Evolutionary conservation across 2,888 invertebrate genomes (phyloP).

Genomic region (Apamea crenata): DNA sequence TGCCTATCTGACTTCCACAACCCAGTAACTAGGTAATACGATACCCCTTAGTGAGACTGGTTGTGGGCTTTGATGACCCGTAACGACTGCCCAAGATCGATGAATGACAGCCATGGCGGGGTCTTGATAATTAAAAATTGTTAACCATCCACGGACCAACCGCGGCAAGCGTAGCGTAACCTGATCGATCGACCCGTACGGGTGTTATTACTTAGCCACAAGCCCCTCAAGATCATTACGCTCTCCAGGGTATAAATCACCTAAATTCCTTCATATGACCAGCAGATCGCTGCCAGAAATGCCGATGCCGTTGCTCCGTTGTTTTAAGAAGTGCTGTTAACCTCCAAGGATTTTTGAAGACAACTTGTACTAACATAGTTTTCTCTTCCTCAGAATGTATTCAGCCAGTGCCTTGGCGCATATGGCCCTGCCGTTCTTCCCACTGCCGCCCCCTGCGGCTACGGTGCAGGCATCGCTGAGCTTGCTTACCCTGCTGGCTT

Average conservation of each 20-base stretch:
- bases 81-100: too few species aligned
- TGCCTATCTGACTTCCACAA: too few species aligned
- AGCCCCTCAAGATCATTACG: too few species aligned
- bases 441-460: constrained; percentile 23
- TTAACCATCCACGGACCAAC: too few species aligned
- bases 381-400: constrained; percentile 35
- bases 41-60: too few species aligned
- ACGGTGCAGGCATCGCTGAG: constrained; percentile 30
- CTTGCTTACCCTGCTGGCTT: constrained; percentile 19
- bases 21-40: too few species aligned
- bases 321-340: background rate
- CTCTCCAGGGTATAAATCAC: background rate
- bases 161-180: too few species aligned
- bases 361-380: background rate
- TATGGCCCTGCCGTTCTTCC: constrained; percentile 37
- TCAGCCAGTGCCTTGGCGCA: constrained; percentile 38
- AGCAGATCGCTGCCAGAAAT: background rate
- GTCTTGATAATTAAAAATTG: too few species aligned
- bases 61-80: too few species aligned
- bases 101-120: too few species aligned
- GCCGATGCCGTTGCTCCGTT: background rate
- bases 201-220: too few species aligned
- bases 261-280: background rate
- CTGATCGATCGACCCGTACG: too few species aligned
- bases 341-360: background rate